Percentiles rank a stretch among this genome's conserved stretches.
Evolutionary conservation across 1,140 invertebrate species (phyloP).

Genomic region (Diabrotica undecimpunctata): DNA sequence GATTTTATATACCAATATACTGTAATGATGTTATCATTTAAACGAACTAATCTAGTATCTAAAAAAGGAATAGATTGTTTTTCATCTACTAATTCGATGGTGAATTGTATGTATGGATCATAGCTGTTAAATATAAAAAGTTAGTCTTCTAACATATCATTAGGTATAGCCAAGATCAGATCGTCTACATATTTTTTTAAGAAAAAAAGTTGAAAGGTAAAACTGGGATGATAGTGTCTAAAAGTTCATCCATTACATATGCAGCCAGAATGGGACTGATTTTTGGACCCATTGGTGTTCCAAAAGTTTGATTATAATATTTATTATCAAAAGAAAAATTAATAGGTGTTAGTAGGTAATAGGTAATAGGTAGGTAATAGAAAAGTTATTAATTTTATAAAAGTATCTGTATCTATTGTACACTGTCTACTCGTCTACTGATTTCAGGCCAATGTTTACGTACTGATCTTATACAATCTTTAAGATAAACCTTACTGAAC

Average conservation of each 20-base stretch:
- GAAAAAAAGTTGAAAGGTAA: neutral
- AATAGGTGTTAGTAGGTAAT: too few species aligned
- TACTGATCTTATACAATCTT: neutral
- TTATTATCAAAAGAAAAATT: neutral
- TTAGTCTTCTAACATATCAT: too few species aligned
- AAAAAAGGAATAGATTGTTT: too few species aligned
- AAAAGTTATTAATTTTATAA: too few species aligned
- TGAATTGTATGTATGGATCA: too few species aligned
- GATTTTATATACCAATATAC: too few species aligned
- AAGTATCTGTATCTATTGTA: neutral
- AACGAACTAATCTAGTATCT: too few species aligned
- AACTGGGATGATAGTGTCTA: neutral
- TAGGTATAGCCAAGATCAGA: neutral
- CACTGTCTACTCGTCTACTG: neutral
- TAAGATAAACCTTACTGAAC: conserved; percentile 1
- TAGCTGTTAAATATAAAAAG: too few species aligned
- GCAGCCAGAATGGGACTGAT: neutral
- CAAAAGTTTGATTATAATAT: neutral
- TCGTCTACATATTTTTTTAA: neutral
- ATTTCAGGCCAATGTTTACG: neutral
- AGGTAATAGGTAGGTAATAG: too few species aligned
- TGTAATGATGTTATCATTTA: too few species aligned
- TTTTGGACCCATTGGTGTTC: neutral
- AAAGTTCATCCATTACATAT: neutral
- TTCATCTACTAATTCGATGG: too few species aligned